Evolutionary conservation across 2,888 invertebrate species (phyloP).

Genomic region (Nomada fabriciana): DNA sequence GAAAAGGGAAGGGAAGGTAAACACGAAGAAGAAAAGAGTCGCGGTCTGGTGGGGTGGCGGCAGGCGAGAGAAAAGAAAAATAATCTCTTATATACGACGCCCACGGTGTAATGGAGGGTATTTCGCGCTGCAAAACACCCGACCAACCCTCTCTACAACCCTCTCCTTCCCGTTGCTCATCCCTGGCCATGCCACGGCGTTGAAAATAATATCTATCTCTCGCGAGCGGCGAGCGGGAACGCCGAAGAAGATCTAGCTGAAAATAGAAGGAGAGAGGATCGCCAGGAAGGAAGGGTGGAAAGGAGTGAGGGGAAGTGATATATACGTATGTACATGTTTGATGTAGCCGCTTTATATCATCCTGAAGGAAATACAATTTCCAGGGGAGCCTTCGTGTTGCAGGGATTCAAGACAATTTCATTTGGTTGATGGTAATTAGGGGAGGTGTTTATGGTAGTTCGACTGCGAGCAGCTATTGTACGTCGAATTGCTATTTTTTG

Average conservation of each 20-base stretch:
- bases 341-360: slow-evolving; percentile 63
- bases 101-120: slow-evolving; percentile 82
- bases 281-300: not conserved
- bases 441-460: slow-evolving; percentile 30
- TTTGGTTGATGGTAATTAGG: slow-evolving; percentile 50
- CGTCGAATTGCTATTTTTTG: slow-evolving; percentile 3
- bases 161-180: slow-evolving; percentile 62
- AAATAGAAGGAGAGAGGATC: slow-evolving; percentile 23
- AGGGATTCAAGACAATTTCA: slow-evolving; percentile 40
- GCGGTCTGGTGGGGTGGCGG: slow-evolving; percentile 28
- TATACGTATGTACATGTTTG: slow-evolving; percentile 47
- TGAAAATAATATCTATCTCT: slow-evolving; percentile 81
- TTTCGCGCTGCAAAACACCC: slow-evolving; percentile 82
- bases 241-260: slow-evolving; percentile 37
- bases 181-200: slow-evolving; percentile 68
- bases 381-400: slow-evolving; percentile 24
- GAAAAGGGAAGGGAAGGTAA: slow-evolving; percentile 47
- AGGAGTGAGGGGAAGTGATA: not conserved
- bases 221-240: slow-evolving; percentile 60
- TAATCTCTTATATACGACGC: slow-evolving; percentile 80
- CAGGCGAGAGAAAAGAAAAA: slow-evolving; percentile 78
- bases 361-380: slow-evolving; percentile 67
- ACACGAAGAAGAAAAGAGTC: slow-evolving; percentile 47
- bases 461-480: slow-evolving; percentile 3
- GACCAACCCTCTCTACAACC: slow-evolving; percentile 69